Conservation (phyloP, 2,888 invertebrate genomes). For the Nephrotoma flavescens region DNA sequence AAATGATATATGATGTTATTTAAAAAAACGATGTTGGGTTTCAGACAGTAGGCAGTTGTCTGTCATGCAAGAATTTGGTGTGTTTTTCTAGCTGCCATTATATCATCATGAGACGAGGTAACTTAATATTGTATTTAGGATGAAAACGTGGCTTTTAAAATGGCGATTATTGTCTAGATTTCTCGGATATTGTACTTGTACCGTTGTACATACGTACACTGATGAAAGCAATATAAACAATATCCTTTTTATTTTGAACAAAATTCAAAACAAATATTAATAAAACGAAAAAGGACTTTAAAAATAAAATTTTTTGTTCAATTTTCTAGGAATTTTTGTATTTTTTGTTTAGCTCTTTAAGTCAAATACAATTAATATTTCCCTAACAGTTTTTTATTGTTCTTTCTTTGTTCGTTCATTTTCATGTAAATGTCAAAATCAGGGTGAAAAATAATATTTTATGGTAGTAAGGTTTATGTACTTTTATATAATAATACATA, state of each 20-base stretch:
- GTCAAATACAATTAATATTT: not conserved
- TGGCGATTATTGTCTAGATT: no score
- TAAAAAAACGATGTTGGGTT: not conserved
- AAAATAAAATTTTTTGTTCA: not conserved
- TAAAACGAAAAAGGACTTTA: not conserved
- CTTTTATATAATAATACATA: no score
- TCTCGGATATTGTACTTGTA: no score
- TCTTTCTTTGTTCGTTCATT: not conserved
- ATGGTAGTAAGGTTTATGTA: not conserved
- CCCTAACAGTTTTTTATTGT: not conserved
- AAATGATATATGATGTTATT: not conserved
- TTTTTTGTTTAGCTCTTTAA: not conserved
- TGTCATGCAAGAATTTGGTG: no score
- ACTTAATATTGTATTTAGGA: no score
- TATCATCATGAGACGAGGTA: no score
- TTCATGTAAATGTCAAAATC: not conserved
- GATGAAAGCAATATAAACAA: not conserved
- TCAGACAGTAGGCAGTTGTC: no score
- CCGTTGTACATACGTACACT: not conserved
- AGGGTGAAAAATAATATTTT: not conserved
- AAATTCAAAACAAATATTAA: not conserved
- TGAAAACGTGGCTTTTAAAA: no score
- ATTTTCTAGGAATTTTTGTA: not conserved
- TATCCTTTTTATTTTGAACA: not conserved
- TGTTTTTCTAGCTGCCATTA: no score